Base-by-base conservation (phyloP, 2,797 vertebrate species). In the Eupleurogrammus muticus region DNA sequence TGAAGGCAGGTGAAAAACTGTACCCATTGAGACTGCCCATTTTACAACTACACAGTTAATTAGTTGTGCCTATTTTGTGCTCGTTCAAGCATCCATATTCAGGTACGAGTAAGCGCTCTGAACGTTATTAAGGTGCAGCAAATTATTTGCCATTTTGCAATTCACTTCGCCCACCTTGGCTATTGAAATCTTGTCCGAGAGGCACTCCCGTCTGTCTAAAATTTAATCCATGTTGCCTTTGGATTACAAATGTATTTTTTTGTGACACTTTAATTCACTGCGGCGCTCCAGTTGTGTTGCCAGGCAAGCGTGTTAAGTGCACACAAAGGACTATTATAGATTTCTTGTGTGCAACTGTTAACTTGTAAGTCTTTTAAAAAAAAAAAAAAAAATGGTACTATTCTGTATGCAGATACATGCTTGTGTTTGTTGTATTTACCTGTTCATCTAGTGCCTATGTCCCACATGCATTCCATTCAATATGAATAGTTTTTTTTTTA, bases 241-340 rank as follows among this genome's bases (percentile, higher is more conserved):
- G 81, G 83, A 90, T 91, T 92, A 90, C 87, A 89, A 87, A 89
- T 89, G 86, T 88, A 86, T 91, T 92, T 90, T 90, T 44, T 47
- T 84, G 90, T 87, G 87, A 90, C 90, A 88, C 86, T 87, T 89
- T 87, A 85, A 91, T 90, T 89, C 84, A 88, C 87, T 84, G 87
- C 79, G 77, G 81, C 75, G 84, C 87, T 89, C 74, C 12, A 62
- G 58, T 83, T 82, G 79, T 79, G 87, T 92, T 92, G 91, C 90
- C 88, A 84, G 83, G 92, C 91, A 92, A 91, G 90, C 89, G 81
- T 81, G 82, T 85, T 82, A 79, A 89, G 85, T 89, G 83, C 87
- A 84, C 89, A 84, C 89, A 89, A 89, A 89, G 88, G 77, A 86
- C 89, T 86, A 83, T 90, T 90, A 90, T 89, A 83, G 85, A 90